Evolutionary conservation across 2,113 vertebrate species (phyloP).

Genomic region (Neotoma lepida): DNA sequence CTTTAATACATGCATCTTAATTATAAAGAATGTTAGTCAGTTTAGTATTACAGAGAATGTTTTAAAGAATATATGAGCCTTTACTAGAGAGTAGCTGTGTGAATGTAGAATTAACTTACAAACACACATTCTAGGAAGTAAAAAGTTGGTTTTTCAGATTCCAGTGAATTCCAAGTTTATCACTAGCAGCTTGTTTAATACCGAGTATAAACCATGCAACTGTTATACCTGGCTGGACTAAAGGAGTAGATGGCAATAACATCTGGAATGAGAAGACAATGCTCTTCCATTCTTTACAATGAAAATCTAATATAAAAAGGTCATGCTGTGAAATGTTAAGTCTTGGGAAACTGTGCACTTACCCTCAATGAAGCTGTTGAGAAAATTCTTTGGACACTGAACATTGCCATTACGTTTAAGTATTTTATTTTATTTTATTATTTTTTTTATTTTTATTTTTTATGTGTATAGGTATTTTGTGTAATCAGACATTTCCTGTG

Average conservation of each 20-base stretch:
- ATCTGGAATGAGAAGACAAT: neutral
- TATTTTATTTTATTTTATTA: neutral
- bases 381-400: neutral
- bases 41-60: neutral
- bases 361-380: neutral
- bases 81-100: neutral
- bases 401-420: neutral
- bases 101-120: neutral
- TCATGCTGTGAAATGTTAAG: neutral
- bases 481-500: too few species aligned
- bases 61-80: neutral
- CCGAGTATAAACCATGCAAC: neutral
- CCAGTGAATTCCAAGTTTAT: neutral
- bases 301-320: neutral
- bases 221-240: neutral
- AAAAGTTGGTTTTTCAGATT: neutral
- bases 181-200: neutral
- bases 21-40: neutral
- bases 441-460: too few species aligned
- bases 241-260: neutral
- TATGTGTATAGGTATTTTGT: neutral
- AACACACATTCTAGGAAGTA: neutral
- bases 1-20: neutral
- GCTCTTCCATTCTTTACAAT: neutral
- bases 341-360: neutral